A percentile compares a stretch with the other conserved stretches of the same genome.
Evolutionary conservation across 2,888 invertebrate genomes (phyloP).

Genomic region (Caenorhabditis auriculariae): DNA sequence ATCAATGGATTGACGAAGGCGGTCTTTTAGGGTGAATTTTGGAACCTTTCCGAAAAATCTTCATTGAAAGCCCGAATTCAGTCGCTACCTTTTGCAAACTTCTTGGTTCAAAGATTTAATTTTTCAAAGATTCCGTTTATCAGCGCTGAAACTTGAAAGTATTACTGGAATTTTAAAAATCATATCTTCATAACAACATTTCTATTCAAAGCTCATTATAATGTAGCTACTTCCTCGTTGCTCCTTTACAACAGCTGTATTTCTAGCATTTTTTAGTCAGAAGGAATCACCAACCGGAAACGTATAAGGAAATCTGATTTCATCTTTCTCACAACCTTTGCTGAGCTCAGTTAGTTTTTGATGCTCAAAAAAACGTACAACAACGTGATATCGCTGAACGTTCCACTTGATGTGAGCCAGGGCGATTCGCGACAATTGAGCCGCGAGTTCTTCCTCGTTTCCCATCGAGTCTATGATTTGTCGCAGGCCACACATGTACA

Average conservation of each 20-base stretch:
- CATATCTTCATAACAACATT: too few species aligned
- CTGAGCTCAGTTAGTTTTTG: neutral
- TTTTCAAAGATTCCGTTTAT: too few species aligned
- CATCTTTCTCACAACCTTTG: neutral
- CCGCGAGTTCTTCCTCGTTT: conserved; percentile 41
- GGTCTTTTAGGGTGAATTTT: neutral
- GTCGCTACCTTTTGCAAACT: too few species aligned
- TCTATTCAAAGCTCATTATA: too few species aligned
- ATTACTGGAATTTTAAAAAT: too few species aligned
- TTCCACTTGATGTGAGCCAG: conserved; percentile 59
- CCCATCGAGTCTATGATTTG: conserved; percentile 57
- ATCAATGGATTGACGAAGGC: too few species aligned
- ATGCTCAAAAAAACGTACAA: conserved; percentile 38
- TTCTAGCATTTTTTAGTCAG: conserved; percentile 1
- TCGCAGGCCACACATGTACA: conserved; percentile 55
- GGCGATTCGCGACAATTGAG: conserved; percentile 49
- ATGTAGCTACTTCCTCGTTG: too few species aligned
- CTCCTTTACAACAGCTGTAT: too few species aligned
- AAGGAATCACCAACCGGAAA: neutral
- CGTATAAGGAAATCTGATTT: neutral
- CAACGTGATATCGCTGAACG: conserved; percentile 52
- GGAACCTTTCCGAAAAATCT: neutral
- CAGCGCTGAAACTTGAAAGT: neutral
- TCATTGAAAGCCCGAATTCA: too few species aligned
- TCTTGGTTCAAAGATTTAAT: too few species aligned